phyloP scores from a whole-genome alignment of 2,797 vertebrate species.

The Babyrousa celebensis region DNA sequence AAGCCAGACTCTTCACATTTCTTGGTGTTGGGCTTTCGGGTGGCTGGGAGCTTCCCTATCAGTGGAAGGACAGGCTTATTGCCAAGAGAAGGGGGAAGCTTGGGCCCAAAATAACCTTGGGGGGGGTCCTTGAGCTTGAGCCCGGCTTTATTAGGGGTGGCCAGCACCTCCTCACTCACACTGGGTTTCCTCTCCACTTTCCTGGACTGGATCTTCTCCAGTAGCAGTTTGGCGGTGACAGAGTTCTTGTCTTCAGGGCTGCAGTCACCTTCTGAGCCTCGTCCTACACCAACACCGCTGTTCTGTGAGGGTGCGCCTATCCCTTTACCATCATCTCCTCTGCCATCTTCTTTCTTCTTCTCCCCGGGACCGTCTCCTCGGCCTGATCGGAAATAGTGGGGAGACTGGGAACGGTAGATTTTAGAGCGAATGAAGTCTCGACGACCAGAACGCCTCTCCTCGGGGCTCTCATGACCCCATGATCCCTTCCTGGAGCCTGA shows the following conservation, averaged over 20 bases:
- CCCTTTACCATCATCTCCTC: constrained; percentile 90
- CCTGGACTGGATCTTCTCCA: constrained; percentile 97
- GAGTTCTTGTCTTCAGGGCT: constrained; percentile 95
- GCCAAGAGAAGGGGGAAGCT: constrained; percentile 96
- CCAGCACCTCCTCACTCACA: constrained; percentile 90
- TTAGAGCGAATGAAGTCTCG: constrained; percentile 97
- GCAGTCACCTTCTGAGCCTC: constrained; percentile 90
- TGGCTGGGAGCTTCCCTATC: constrained; percentile 97
- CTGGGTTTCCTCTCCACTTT: constrained; percentile 92
- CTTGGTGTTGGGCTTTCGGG: constrained; percentile 94
- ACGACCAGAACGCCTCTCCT: constrained; percentile 90
- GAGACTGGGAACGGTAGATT: constrained; percentile 98
- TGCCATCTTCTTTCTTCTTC: constrained; percentile 90
- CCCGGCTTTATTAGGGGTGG: constrained; percentile 93
- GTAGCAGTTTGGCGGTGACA: constrained; percentile 96
- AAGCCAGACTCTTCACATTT: constrained; percentile 92
- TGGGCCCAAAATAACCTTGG: constrained; percentile 98
- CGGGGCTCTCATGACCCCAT: constrained; percentile 92
- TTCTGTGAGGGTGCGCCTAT: constrained; percentile 88
- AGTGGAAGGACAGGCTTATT: constrained; percentile 97
- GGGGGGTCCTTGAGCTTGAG: constrained; percentile 98
- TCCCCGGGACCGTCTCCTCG: constrained; percentile 87
- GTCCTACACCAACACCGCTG: constrained; percentile 85
- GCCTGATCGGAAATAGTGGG: constrained; percentile 92
- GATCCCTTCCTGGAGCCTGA: constrained; percentile 94